A percentile compares a stretch with the other conserved stretches of the same genome.
Evolutionary conservation across 2,113 vertebrate species (phyloP).

Genomic region (Phoenicopterus ruber): DNA sequence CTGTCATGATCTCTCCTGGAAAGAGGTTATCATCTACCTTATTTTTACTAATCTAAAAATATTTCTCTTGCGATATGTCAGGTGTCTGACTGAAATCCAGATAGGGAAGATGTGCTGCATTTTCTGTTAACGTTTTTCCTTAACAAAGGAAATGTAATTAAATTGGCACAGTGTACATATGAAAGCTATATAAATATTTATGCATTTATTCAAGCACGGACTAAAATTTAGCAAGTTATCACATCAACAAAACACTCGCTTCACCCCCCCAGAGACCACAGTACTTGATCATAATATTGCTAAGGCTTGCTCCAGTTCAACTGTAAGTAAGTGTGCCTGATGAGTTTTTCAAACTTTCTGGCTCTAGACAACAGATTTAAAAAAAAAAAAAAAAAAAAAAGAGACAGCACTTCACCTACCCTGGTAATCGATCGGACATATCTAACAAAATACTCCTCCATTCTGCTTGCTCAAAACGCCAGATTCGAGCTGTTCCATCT

Average conservation of each 20-base stretch:
- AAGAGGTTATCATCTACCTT: not conserved
- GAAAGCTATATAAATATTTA: not conserved
- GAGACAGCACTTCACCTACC: conserved; percentile 67
- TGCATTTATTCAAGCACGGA: not conserved
- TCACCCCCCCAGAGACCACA: not conserved
- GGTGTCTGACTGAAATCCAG: not conserved
- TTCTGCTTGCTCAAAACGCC: conserved; percentile 88
- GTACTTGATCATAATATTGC: not conserved
- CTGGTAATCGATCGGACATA: conserved; percentile 87
- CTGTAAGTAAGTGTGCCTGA: not conserved
- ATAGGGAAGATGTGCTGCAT: accelerated
- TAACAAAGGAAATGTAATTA: not conserved
- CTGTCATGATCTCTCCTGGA: not conserved
- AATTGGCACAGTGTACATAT: not conserved
- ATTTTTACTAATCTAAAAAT: not conserved
- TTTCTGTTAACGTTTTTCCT: not conserved
- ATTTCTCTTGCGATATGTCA: not conserved
- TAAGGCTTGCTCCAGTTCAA: not conserved
- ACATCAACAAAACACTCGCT: not conserved
- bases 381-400: too few relatives aligned
- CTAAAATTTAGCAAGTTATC: not conserved
- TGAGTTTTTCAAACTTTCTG: not conserved
- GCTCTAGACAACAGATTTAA: not conserved
- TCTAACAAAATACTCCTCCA: conserved; percentile 91
- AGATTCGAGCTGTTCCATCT: conserved; percentile 93